A percentile compares a stretch with the other conserved stretches of the same genome.
Evolutionary conservation across 2,113 vertebrate genomes (phyloP).

Genomic region (Fulica atra): DNA sequence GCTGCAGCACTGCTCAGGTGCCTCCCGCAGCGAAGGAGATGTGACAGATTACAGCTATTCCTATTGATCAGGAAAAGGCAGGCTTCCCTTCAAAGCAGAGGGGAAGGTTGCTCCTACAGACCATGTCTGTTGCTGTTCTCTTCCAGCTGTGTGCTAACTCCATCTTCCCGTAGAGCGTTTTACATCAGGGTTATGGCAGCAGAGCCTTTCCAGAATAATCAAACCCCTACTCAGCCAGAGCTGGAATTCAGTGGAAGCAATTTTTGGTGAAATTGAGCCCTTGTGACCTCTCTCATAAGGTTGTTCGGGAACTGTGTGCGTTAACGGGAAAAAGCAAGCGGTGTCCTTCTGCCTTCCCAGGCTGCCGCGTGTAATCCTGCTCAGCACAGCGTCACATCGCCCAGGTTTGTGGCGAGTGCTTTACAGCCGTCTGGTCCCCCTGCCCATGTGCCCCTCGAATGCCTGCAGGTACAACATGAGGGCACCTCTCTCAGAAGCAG

Average conservation of each 20-base stretch:
- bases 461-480: background rate
- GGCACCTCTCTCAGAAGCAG: background rate
- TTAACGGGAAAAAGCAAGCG: background rate
- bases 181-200: background rate
- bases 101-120: background rate
- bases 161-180: background rate
- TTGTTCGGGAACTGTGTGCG: background rate
- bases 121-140: accelerated
- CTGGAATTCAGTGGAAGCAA: background rate
- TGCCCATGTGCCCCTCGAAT: background rate
- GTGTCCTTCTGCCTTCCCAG: background rate
- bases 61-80: background rate
- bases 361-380: background rate
- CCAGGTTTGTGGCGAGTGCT: background rate
- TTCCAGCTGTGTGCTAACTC: background rate
- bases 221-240: background rate
- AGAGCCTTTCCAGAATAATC: background rate
- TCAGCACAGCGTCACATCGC: background rate
- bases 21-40: background rate
- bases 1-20: background rate
- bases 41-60: background rate
- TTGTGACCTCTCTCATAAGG: background rate
- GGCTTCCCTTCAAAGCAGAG: background rate
- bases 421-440: background rate
- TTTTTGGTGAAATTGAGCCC: background rate